Base-by-base conservation (phyloP, 2,888 invertebrate species). In the Agrochola lota region DNA sequence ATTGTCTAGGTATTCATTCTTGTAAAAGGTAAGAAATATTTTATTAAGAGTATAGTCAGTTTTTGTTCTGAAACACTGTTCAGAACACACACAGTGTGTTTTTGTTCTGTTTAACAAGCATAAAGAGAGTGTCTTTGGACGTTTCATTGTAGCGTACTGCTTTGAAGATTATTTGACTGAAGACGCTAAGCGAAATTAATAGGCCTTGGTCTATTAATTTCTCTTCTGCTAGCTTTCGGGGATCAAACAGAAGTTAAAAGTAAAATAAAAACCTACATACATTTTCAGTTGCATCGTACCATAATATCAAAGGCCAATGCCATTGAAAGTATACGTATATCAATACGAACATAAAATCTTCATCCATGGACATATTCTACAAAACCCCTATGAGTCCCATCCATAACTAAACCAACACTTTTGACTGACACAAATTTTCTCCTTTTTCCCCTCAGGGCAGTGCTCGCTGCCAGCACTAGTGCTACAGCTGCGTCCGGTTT, bases 401-500 rank as follows among this genome's bases (percentile, higher is more conserved):
- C 6, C 40, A 15, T 35, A 15, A 52, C 55, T 11, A 49, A 67
- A 62, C 26, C 52, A 55, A 40, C 30, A 64, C 2, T 40, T 69
- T 81, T n/a, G 82, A 82, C 26, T 40, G 64, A 52, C 49, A 52
- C 30, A 66, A 23, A 23, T 62, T 57, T 71, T 40, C 7, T 40
- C 35, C 26, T 46, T 40, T 57, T 66, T 49, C 46, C 30, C 49
- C 3, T 57, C 23, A 2, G 5, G 60, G 63, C 66, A 71, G 74
- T 62, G 43, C 70, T 71, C 43, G 23, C 57, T n/a, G 57, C 64
- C 77, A 68, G 71, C 82, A 74, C 85, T 77, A 62, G 72, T 8
- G 88, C 78, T 90, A 84, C 94, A 94, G 92, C 94, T 94, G 94
- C 86, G 92, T 91, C 92, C 92, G 87, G 91, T 94, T 94, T 94